Evolutionary conservation across 2,113 vertebrate genomes (phyloP).

Genomic region (Mandrillus leucophaeus): DNA sequence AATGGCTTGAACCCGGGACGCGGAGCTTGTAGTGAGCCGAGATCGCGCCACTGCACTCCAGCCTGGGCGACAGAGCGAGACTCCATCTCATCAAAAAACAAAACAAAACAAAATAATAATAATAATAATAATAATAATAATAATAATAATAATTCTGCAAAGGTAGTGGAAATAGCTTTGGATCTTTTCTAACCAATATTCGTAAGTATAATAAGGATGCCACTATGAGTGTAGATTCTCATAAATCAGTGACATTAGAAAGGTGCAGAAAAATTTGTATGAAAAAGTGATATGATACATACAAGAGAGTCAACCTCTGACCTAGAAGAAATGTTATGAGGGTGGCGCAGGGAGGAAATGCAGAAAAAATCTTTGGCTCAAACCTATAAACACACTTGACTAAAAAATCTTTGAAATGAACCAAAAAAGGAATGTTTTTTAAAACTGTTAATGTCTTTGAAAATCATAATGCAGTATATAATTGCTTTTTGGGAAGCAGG

Average conservation of each 20-base stretch:
- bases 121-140: no score
- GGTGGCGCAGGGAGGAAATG: not conserved
- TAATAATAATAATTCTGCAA: not conserved
- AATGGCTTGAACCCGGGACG: no score
- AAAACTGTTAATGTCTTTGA: constrained; percentile 16
- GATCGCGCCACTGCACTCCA: no score
- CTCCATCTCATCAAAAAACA: no score
- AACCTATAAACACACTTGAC: not conserved
- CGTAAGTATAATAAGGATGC: constrained; percentile 50
- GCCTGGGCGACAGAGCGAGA: no score
- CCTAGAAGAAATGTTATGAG: constrained; percentile 57
- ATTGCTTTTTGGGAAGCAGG: not conserved
- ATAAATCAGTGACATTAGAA: constrained; percentile 79
- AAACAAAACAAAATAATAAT: no score
- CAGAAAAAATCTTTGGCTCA: not conserved
- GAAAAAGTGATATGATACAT: constrained; percentile 72
- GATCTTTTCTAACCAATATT: constrained; percentile 62
- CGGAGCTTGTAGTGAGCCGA: no score
- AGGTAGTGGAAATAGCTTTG: constrained; percentile 57
- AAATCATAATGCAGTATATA: not conserved
- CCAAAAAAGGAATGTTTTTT: not conserved
- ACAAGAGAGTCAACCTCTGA: constrained; percentile 70
- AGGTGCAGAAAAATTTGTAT: constrained; percentile 51
- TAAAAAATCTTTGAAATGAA: constrained; percentile 14
- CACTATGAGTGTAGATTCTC: constrained; percentile 54